phyloP scores from a whole-genome alignment of 1,140 invertebrate species.

The Platyscapa corneri region DNA sequence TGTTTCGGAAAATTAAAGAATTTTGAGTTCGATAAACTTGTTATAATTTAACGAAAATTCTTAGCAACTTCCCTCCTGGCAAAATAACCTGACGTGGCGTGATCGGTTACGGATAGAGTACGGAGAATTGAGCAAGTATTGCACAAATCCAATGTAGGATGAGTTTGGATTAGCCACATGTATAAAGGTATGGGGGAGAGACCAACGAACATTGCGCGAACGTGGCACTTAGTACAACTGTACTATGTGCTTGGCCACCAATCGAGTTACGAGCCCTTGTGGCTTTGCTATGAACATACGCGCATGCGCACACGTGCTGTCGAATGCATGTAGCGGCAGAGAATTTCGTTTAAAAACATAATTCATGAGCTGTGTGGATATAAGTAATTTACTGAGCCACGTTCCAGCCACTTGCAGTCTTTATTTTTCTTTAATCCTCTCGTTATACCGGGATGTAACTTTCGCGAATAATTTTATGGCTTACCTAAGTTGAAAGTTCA shows the following conservation, averaged over 20 bases:
- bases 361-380: neutral
- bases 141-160: neutral
- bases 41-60: no score
- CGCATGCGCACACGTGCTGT: no score
- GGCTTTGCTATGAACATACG: neutral
- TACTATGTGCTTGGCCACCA: neutral
- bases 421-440: conserved; percentile 42
- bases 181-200: neutral
- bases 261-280: conserved; percentile 31
- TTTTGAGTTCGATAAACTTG: no score
- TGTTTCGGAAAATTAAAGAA: no score
- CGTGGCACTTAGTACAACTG: neutral
- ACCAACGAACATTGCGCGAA: neutral
- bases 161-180: neutral
- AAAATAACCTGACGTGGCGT: no score
- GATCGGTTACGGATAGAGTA: neutral
- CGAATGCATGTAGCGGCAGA: no score
- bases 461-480: neutral
- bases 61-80: no score
- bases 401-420: neutral
- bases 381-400: neutral
- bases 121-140: neutral
- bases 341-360: neutral
- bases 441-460: neutral
- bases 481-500: neutral